These are phyloP conservation scores for Lonchura striata DNA, from an alignment of 2,113 vertebrate genomes.

Conservation along the genomic window DNA sequence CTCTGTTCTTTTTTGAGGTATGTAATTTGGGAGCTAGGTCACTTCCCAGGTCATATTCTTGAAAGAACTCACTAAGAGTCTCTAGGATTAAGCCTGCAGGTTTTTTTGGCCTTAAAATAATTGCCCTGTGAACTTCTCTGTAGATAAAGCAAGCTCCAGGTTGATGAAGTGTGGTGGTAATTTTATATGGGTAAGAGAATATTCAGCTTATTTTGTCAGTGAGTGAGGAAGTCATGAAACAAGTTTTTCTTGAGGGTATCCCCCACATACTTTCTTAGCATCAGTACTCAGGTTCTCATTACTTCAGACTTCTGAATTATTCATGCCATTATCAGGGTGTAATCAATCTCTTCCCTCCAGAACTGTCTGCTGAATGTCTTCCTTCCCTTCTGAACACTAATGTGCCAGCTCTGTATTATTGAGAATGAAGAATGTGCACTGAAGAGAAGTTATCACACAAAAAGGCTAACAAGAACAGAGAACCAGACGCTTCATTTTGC, in stretches of 20 bases:
- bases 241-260: neutral
- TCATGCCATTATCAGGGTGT: neutral
- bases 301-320: neutral
- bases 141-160: neutral
- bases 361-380: neutral
- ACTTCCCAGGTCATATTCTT: neutral
- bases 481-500: neutral
- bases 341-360: neutral
- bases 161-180: neutral
- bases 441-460: neutral
- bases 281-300: neutral
- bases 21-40: neutral
- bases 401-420: neutral
- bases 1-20: neutral
- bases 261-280: neutral
- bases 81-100: neutral
- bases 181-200: neutral
- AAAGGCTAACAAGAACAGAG: neutral
- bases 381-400: neutral
- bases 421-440: fast-evolving
- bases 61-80: neutral
- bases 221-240: neutral
- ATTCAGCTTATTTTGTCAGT: neutral
- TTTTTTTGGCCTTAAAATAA: neutral
- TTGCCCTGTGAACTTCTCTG: neutral